These are phyloP conservation scores for Momotus momota DNA, from an alignment of 2,797 vertebrate species.

Conservation along the genomic window DNA sequence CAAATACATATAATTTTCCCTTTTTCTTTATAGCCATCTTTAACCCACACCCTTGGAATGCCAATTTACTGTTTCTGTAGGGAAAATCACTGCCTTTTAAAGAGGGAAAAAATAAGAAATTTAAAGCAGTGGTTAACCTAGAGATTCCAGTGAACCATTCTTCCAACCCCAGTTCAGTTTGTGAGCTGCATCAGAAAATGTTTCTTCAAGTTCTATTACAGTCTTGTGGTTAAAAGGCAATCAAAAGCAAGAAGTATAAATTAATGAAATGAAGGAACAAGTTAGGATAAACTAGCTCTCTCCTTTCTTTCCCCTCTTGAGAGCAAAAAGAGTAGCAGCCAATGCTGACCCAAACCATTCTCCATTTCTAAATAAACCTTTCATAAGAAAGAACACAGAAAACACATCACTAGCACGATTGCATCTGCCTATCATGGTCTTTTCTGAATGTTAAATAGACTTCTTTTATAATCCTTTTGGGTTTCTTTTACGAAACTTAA, in stretches of 20 bases:
- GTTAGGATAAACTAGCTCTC: background rate
- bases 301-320: background rate
- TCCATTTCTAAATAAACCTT: slow-evolving; percentile 14
- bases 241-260: background rate
- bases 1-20: background rate
- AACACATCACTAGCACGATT: background rate
- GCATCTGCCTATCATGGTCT: background rate
- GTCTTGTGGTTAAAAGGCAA: slow-evolving; percentile 1
- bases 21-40: background rate
- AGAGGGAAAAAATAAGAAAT: background rate
- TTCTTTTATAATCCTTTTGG: background rate
- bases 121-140: background rate
- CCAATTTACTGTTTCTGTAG: background rate
- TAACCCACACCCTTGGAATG: background rate
- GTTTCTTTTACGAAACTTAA: background rate
- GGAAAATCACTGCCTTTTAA: background rate
- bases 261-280: background rate
- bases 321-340: background rate
- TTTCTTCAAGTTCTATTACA: background rate
- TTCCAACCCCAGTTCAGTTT: background rate
- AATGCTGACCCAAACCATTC: background rate
- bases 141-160: background rate
- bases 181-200: background rate
- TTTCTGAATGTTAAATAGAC: background rate
- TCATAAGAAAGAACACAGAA: background rate